Evolutionary conservation across 1,140 invertebrate genomes (phyloP), one percentile per base, ranked within the genome.

Genomic region (Drosophila jambulina): DNA sequence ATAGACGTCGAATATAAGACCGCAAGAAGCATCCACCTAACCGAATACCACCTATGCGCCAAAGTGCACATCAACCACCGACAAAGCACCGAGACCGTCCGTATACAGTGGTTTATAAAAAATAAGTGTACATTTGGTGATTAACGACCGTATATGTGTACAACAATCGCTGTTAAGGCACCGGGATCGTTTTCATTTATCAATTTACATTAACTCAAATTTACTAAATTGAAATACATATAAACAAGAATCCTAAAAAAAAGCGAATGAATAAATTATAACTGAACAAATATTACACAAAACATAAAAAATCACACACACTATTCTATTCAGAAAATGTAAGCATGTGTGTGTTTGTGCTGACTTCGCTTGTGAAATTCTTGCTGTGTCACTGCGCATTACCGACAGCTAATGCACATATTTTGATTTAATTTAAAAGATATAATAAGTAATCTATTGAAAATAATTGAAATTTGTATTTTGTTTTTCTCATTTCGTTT

Each of bases 101-200:
- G 21, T n/a, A n/a, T 36, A 51, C 27, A 67, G 45, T 67, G 42
- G n/a, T 32, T 67, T 67, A 56, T 23, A 43, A 36, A 36, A 15
- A 38, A n/a, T 40, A 59, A 42, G 51, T 49, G 34, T 59, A 21
- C 48, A 19, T 59, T 59, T 45, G 32, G 46, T 51, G 46, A 29
- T 19, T 53, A 56, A 56, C 19, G 19, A 54, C 46, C 46, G 46
- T 15, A 38, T 38, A 38, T 38, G 15, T 38, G 36, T 38, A 38
- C 36, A n/a, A n/a, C 38, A n/a, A 42, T 42, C 38, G 17, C 8
- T 42, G 4, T n/a, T 9, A 42, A 27, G 27, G 27, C 27, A n/a
- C n/a, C n/a, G n/a, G n/a, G n/a, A n/a, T n/a, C n/a, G 32, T 42
- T 43, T 2, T 8, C 19, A 43, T 12, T 12, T 43, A 43, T 12